phyloP scores from a whole-genome alignment of 92 coral and sea anemone species.

The Epizoanthus ramosus region DNA sequence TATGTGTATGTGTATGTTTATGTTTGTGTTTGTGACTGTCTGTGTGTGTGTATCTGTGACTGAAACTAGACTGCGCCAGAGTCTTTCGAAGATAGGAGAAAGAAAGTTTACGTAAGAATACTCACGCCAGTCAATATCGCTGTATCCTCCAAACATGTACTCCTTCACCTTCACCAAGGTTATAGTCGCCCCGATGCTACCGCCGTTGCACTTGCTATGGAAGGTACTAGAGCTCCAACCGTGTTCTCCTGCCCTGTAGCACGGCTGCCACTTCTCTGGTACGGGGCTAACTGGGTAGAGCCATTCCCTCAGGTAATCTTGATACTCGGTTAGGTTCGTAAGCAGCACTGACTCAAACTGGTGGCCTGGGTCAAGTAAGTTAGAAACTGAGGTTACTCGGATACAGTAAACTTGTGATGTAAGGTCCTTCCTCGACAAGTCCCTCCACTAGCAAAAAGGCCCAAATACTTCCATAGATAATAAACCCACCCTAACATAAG shows the following conservation, averaged over 20 bases:
- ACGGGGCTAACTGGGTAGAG: constrained; percentile 25
- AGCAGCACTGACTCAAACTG: constrained; percentile 27
- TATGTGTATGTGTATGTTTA: no score
- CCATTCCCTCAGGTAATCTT: constrained; percentile 26
- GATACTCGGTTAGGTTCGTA: constrained; percentile 22
- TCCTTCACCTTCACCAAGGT: constrained; percentile 38
- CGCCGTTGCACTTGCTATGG: constrained; percentile 29
- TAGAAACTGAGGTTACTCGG: no score
- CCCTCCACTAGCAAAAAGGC: no score
- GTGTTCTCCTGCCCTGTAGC: constrained; percentile 22
- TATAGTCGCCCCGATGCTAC: constrained; percentile 9
- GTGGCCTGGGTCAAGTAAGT: constrained; percentile 19
- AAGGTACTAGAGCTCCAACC: constrained; percentile 46
- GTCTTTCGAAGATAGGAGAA: no score
- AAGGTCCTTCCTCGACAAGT: no score
- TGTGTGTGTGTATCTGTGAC: no score
- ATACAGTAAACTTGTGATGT: no score
- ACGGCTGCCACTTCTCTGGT: constrained; percentile 39
- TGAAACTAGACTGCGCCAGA: no score
- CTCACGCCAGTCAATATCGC: constrained; percentile 39
- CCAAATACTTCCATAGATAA: no score
- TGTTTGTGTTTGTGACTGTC: no score
- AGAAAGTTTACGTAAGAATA: neutral
- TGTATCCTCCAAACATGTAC: constrained; percentile 48
- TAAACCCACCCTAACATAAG: no score